Base-by-base conservation (phyloP, 2,888 invertebrate genomes). In the Candidula unifasciata region DNA sequence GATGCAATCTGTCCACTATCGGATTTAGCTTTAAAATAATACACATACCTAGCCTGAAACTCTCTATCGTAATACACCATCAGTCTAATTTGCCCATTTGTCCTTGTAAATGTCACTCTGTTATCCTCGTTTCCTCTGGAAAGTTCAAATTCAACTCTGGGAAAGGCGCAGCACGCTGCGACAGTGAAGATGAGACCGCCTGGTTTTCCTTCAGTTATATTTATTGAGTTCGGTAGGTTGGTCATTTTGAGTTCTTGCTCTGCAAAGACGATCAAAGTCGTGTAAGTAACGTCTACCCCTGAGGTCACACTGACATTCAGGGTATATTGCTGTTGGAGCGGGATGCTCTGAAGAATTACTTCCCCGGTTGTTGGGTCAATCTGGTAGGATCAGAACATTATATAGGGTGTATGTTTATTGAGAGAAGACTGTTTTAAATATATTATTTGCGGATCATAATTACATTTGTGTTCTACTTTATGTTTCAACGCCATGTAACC, bases 251-350 rank as follows among this genome's bases (percentile, higher is more conserved):
- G 80, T 64, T 44, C 16, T 10, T 80, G 64, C 54, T 87, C 87
- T 3, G 84, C 73, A 21, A 87, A 27, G 18, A 85, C 60, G 66
- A 71, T 82, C 66, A 84, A 57, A 21, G 24, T 30, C 30, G 74
- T 77, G 92, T 96, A 97, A 10, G 97, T 98, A 0, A 96, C 94
- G 0, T 97, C 96, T 0, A 97, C 97, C 92, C 96, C 97, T 93
- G 99, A 99, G 64, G 97, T 96, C 5, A 99, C 97, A 0, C 97
- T 96, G 3, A 84, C 73, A n/a, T 16, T 35, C 33, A 84, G 24
- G 54, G n/a, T 35, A 57, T 84, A 80, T 16, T 44, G 71, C n/a
- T 30, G 79, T 21, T 2, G 16, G 52, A 30, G 10, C 1, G 83
- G 83, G 24, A 35, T 37, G 37, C 16, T 60, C 1, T 37, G 3